phyloP scores from a whole-genome alignment of 2,888 invertebrate species.

The Chromoteleia sp. region DNA sequence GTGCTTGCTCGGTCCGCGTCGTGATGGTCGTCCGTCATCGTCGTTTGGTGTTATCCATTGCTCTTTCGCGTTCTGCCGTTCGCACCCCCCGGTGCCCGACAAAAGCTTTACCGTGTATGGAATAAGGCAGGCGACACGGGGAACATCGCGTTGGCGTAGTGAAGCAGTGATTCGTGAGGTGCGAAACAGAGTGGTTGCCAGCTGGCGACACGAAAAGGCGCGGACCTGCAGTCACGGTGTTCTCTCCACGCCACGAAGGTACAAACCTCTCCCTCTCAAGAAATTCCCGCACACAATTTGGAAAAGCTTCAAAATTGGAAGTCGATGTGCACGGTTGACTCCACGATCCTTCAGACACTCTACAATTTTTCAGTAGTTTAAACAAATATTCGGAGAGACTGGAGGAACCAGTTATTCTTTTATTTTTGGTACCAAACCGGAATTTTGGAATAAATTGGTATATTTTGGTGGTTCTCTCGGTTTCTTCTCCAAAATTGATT shows the following conservation, averaged over 20 bases:
- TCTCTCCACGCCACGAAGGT: conserved; percentile 71
- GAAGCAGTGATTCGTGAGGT: conserved; percentile 81
- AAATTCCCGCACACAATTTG: conserved; percentile 3
- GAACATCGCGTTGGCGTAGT: conserved; percentile 74
- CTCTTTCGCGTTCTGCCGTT: conserved; percentile 49
- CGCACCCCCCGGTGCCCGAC: conserved; percentile 40
- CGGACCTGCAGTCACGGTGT: conserved; percentile 68
- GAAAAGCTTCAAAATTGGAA: conserved; percentile 25
- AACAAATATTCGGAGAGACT: not conserved
- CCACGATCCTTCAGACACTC: too few relatives aligned
- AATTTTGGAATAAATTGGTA: not conserved
- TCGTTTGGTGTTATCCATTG: conserved; percentile 55
- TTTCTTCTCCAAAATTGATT: too few relatives aligned
- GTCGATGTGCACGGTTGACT: too few relatives aligned
- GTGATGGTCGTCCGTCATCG: conserved; percentile 31
- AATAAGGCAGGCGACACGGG: conserved; percentile 73
- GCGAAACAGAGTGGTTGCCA: conserved; percentile 78
- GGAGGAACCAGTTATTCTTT: not conserved
- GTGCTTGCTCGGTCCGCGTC: too few relatives aligned
- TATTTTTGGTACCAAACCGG: not conserved
- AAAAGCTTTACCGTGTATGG: conserved; percentile 54
- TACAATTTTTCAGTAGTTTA: conserved; percentile 37
- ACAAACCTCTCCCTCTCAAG: conserved; percentile 55
- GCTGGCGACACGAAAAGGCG: conserved; percentile 63
- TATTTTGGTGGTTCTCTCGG: conserved; percentile 5